Evolutionary conservation across 2,797 vertebrate genomes (phyloP).

Genomic region (Alcedo quadribrachys): DNA sequence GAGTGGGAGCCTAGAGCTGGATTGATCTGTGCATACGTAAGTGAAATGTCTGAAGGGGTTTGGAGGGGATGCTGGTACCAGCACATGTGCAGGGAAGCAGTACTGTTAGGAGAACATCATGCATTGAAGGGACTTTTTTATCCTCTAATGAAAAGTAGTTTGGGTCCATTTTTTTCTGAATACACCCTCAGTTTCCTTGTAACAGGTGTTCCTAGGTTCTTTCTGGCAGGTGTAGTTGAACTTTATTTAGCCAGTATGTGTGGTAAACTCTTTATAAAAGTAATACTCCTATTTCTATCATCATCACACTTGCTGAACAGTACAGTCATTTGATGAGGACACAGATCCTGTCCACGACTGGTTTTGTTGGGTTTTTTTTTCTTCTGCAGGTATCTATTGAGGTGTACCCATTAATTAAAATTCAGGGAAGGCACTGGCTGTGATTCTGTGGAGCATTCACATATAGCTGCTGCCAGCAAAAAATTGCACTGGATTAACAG

Average conservation of each 20-base stretch:
- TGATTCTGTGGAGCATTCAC: not conserved
- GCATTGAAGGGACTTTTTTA: not conserved
- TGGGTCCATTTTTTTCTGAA: not conserved
- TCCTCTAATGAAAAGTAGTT: not conserved
- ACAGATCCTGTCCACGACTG: not conserved
- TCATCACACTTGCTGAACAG: not conserved
- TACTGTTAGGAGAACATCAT: not conserved
- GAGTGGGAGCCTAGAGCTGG: not conserved
- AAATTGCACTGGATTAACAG: conserved; percentile 10
- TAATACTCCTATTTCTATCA: not conserved
- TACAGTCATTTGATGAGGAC: not conserved
- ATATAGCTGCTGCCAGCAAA: not conserved
- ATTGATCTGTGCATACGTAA: not conserved
- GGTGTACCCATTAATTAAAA: conserved; percentile 19
- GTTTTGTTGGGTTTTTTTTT: not conserved
- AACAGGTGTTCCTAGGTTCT: not conserved
- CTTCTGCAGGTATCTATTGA: not conserved
- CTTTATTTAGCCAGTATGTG: not conserved
- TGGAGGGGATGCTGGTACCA: not conserved
- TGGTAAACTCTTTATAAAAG: not conserved
- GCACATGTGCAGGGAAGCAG: not conserved
- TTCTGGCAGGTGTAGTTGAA: not conserved
- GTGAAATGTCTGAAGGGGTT: not conserved
- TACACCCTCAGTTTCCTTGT: not conserved
- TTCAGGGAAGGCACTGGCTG: not conserved